A percentile compares a stretch with the other conserved stretches of the same genome.
Conservation (phyloP, 2,888 invertebrate genomes). For the Pseudococcus longispinus region DNA sequence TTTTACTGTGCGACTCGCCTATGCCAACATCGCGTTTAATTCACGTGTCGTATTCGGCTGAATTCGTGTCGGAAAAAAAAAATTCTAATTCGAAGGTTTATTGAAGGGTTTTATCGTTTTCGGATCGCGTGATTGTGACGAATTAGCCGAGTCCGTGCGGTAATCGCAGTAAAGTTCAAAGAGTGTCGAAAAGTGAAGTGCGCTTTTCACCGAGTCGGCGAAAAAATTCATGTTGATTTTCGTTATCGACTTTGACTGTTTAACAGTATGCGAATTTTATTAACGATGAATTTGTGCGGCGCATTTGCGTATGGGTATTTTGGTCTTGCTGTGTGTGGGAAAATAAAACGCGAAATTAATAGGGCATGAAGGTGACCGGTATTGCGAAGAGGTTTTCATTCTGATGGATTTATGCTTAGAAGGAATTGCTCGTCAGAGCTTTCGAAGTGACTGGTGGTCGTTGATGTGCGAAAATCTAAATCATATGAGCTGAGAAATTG, state of each 20-base stretch:
- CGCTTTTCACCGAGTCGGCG: background rate
- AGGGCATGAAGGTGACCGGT: slow-evolving; percentile 10
- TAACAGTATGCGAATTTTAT: background rate
- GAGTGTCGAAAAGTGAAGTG: background rate
- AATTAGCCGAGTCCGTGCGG: background rate
- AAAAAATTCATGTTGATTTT: background rate
- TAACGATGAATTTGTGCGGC: background rate
- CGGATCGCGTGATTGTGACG: background rate
- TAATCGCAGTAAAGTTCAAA: background rate
- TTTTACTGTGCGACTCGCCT: background rate
- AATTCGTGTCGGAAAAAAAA: background rate
- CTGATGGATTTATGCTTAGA: background rate
- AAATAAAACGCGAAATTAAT: background rate
- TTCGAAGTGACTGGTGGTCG: background rate
- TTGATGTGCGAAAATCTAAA: background rate
- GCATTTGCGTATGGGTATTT: background rate
- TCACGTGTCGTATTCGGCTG: background rate
- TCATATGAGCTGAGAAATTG: background rate
- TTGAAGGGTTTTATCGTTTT: background rate
- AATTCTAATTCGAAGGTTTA: background rate
- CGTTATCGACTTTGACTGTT: background rate
- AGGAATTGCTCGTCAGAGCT: background rate
- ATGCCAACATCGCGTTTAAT: background rate
- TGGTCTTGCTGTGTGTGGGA: background rate
- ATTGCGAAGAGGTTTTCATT: background rate